These are phyloP conservation scores for Drosophila orena DNA, from an alignment of 1,140 invertebrate genomes.

Conservation along the genomic window DNA sequence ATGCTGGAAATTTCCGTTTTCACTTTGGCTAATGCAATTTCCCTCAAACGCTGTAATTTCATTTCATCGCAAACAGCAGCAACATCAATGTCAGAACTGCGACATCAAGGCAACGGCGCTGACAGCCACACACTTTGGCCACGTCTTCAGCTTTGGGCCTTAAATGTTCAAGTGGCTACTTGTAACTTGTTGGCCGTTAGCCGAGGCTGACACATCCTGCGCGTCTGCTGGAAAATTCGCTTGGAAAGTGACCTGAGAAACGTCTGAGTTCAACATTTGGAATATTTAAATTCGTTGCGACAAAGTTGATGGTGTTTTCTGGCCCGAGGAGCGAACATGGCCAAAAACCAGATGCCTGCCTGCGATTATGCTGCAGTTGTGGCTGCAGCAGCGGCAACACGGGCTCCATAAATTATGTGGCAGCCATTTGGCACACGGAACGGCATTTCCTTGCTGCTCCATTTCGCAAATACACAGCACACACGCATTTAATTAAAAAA, in stretches of 20 bases:
- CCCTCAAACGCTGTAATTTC: slow-evolving; percentile 60
- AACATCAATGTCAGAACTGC: slow-evolving; percentile 34
- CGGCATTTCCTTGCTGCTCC: slow-evolving; percentile 28
- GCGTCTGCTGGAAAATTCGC: neutral
- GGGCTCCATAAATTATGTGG: slow-evolving; percentile 59
- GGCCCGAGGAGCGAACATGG: slow-evolving; percentile 7
- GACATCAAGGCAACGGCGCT: slow-evolving; percentile 28
- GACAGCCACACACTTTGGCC: slow-evolving; percentile 39
- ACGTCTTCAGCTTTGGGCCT: slow-evolving; percentile 34
- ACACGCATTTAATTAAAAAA: slow-evolving; percentile 48
- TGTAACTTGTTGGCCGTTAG: slow-evolving; percentile 37
- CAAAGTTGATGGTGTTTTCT: slow-evolving; percentile 14
- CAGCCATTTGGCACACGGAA: slow-evolving; percentile 50
- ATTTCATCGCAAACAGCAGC: slow-evolving; percentile 43
- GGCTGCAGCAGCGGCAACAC: slow-evolving; percentile 11
- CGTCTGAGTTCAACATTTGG: slow-evolving; percentile 3
- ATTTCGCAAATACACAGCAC: slow-evolving; percentile 27
- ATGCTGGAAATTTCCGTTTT: slow-evolving; percentile 17
- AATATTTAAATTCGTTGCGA: slow-evolving; percentile 14
- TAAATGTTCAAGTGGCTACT: slow-evolving; percentile 45
- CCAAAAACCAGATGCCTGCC: slow-evolving; percentile 6
- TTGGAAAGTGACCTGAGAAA: slow-evolving; percentile 30
- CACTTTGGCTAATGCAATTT: slow-evolving; percentile 59
- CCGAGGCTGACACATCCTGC: slow-evolving; percentile 27
- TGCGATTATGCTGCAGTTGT: slow-evolving; percentile 36